Evolutionary conservation across 2,888 invertebrate species (phyloP).

Genomic region (Pristionchus exspectatus): DNA sequence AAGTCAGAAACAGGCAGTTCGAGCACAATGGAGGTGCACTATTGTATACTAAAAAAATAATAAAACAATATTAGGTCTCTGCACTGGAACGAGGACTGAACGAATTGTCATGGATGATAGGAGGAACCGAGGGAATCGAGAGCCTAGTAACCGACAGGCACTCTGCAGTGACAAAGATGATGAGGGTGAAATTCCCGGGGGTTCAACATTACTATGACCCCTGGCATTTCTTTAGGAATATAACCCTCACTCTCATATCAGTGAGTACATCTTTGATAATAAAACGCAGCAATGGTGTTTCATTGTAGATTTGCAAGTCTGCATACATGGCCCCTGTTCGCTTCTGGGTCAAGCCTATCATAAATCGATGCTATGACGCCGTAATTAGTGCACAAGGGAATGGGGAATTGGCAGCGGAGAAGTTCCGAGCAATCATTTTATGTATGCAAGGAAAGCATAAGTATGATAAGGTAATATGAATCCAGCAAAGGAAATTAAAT

Average conservation of each 20-base stretch:
- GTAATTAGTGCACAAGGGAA: background rate
- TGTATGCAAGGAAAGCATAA: background rate
- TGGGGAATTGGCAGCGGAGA: background rate
- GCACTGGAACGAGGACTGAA: background rate
- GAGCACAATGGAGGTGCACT: background rate
- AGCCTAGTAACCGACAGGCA: background rate
- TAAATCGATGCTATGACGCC: background rate
- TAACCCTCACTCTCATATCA: background rate
- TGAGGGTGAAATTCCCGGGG: background rate
- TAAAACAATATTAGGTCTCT: background rate
- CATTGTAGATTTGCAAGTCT: background rate
- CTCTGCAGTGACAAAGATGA: background rate
- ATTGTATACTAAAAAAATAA: background rate
- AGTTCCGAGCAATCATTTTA: background rate
- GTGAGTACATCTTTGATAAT: background rate
- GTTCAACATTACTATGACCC: background rate
- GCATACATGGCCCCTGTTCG: background rate
- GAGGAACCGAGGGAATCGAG: background rate
- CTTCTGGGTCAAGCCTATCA: background rate
- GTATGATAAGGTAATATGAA: background rate
- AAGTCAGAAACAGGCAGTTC: background rate
- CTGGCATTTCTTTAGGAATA: slow-evolving; percentile 5
- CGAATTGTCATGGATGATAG: background rate
- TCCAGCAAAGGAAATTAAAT: no score
- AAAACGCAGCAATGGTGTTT: background rate